Conservation (phyloP, 1,140 invertebrate genomes). For the Caerostris darwini region DNA sequence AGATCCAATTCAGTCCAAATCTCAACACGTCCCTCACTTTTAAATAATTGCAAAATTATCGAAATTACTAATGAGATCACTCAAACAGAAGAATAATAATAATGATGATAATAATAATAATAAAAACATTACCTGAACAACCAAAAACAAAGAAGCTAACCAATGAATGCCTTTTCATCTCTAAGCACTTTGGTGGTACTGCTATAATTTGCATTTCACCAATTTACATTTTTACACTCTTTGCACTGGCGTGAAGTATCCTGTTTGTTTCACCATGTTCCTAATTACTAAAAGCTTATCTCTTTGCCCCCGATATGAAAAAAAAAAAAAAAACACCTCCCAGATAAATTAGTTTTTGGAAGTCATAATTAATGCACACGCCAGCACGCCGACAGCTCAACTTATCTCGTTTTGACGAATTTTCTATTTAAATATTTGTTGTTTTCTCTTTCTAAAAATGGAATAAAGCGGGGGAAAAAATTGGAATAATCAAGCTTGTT, state of each 20-base stretch:
- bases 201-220: not conserved
- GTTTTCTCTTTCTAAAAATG: not conserved
- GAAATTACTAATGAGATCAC: not conserved
- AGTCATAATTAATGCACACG: constrained; percentile 1
- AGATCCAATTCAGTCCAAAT: not conserved
- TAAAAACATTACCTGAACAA: not conserved
- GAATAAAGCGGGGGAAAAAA: not conserved
- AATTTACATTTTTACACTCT: not conserved
- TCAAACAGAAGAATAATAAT: not conserved
- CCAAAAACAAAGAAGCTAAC: not conserved
- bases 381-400: not conserved
- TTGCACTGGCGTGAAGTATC: not conserved
- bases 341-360: not conserved
- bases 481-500: not conserved
- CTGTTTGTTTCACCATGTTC: not conserved
- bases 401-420: not conserved
- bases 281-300: constrained; percentile 6
- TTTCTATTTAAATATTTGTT: constrained; percentile 25
- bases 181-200: not conserved
- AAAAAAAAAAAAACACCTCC: too few relatives aligned
- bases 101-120: not conserved
- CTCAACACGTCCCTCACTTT: not conserved
- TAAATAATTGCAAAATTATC: not conserved
- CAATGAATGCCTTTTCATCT: not conserved
- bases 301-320: not conserved